Evolutionary conservation across 2,888 invertebrate species (phyloP).

Genomic region (Lasius fuliginosus): DNA sequence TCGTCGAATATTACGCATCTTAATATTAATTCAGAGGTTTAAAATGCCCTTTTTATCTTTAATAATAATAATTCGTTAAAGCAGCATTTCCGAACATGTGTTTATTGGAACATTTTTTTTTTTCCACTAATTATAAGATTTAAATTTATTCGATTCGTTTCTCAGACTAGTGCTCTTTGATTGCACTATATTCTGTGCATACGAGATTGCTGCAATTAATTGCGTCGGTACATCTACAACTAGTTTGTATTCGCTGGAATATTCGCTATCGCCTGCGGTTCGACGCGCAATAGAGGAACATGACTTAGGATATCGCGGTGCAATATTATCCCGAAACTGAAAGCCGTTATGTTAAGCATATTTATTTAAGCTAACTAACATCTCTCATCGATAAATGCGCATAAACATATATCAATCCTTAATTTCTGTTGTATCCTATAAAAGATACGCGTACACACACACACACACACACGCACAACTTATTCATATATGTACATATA

Average conservation of each 20-base stretch:
- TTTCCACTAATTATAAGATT: neutral
- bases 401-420: neutral
- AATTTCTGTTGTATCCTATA: neutral
- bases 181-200: neutral
- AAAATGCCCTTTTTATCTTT: neutral
- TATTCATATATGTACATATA: neutral
- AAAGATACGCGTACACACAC: neutral
- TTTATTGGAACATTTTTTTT: neutral
- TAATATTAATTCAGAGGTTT: neutral
- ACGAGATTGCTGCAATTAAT: conserved; percentile 26
- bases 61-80: neutral
- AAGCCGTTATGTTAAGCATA: neutral
- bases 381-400: neutral
- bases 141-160: neutral
- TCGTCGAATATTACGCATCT: neutral
- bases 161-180: neutral
- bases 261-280: conserved; percentile 19
- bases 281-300: conserved; percentile 18
- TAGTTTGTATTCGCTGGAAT: conserved; percentile 24
- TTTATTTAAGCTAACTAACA: neutral
- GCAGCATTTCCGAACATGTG: neutral
- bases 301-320: neutral
- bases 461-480: neutral
- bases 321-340: conserved; percentile 19
- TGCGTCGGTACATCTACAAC: conserved; percentile 1